These are phyloP conservation scores for Arizona elegans DNA, from an alignment of 2,113 vertebrate genomes.

Conservation along the genomic window DNA sequence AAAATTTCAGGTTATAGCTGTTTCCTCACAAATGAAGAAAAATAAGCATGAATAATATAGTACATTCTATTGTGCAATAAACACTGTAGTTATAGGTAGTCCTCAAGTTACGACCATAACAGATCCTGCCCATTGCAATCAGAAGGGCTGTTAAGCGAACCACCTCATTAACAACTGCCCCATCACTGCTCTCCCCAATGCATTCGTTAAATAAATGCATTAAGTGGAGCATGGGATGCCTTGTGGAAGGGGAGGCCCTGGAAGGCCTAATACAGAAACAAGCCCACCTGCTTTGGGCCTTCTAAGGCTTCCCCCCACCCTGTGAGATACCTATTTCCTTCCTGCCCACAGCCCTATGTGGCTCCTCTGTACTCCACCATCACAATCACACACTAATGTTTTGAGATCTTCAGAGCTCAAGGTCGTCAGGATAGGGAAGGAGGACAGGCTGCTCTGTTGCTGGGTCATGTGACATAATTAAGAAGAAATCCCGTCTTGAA, in stretches of 20 bases:
- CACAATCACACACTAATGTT: not conserved
- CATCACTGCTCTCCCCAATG: not conserved
- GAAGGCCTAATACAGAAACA: not conserved
- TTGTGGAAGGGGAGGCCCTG: not conserved
- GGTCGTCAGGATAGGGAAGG: not conserved
- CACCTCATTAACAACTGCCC: not conserved
- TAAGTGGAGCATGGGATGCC: not conserved
- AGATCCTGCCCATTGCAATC: not conserved
- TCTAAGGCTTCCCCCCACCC: not conserved
- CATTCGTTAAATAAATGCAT: not conserved
- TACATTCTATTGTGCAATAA: not conserved
- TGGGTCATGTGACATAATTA: not conserved
- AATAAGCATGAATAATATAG: not conserved
- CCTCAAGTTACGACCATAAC: not conserved
- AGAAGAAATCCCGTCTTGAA: not conserved
- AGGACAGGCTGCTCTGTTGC: not conserved
- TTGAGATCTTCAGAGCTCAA: not conserved
- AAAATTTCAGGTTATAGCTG: not conserved
- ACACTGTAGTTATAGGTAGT: not conserved
- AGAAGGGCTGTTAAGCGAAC: not conserved
- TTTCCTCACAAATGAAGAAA: not conserved
- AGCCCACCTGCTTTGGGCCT: not conserved
- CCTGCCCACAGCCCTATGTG: not conserved
- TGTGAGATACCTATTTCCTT: not conserved
- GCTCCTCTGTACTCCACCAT: not conserved